Percentiles rank a stretch among this genome's conserved stretches.
Evolutionary conservation across 2,888 invertebrate species (phyloP).

Genomic region (Linnaemya tessellans): DNA sequence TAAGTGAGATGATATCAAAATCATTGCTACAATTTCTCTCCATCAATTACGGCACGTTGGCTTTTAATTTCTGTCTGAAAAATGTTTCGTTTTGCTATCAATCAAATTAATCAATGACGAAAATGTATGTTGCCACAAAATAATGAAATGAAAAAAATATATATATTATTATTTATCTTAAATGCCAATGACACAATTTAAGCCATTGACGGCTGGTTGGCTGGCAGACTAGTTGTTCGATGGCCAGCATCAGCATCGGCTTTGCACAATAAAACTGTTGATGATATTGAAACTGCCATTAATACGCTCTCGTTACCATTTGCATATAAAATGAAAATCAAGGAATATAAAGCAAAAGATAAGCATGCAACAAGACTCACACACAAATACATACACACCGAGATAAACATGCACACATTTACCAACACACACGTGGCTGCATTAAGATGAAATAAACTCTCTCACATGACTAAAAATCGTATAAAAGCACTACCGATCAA

Average conservation of each 20-base stretch:
- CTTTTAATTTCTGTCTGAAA: conserved; percentile 18
- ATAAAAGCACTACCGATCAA: conserved; percentile 44
- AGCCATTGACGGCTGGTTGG: conserved; percentile 43
- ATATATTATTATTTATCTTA: conserved; percentile 56
- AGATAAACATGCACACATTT: neutral
- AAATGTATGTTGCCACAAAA: conserved; percentile 49
- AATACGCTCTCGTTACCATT: conserved; percentile 58
- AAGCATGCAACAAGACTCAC: conserved; percentile 36
- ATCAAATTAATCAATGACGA: conserved; percentile 65
- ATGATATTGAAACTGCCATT: conserved; percentile 36
- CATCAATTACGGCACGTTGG: conserved; percentile 46
- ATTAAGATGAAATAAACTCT: conserved; percentile 8
- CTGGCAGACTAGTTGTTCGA: conserved; percentile 1
- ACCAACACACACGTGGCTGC: neutral
- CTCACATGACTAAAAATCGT: conserved; percentile 33
- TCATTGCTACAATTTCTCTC: conserved; percentile 49
- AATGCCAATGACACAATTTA: conserved; percentile 67
- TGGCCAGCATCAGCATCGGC: conserved; percentile 3
- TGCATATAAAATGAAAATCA: conserved; percentile 61
- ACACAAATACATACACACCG: neutral
- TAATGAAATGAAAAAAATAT: no score
- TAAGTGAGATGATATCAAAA: conserved; percentile 7
- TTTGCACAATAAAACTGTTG: conserved; percentile 15
- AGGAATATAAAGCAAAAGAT: conserved; percentile 55
- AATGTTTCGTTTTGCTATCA: conserved; percentile 44